phyloP scores from a whole-genome alignment of 2,888 invertebrate genomes.

The Hermaeophaga mercurialis region DNA sequence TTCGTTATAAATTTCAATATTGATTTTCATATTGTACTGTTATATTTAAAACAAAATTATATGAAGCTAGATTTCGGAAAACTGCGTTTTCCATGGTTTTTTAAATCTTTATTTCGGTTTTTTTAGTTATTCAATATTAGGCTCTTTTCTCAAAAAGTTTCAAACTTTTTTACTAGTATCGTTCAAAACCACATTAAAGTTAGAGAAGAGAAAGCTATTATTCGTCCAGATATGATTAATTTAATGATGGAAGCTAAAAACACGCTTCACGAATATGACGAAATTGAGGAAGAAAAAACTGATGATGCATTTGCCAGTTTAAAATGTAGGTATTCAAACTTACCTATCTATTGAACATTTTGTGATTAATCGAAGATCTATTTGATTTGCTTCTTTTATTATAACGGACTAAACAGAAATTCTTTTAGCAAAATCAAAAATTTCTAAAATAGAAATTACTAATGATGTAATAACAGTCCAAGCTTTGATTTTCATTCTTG shows the following conservation, averaged over 20 bases:
- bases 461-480: not conserved
- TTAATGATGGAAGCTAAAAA: conserved; percentile 1
- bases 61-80: no score
- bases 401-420: no score
- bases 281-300: not conserved
- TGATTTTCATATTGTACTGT: no score
- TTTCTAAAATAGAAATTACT: not conserved
- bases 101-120: not conserved
- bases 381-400: no score
- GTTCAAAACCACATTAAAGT: not conserved
- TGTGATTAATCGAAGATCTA: no score
- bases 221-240: conserved; percentile 2
- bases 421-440: not conserved
- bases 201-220: not conserved
- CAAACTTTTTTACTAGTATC: not conserved
- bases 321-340: not conserved
- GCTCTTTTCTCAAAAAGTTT: not conserved
- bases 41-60: no score
- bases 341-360: no score
- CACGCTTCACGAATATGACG: not conserved
- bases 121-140: not conserved
- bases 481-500: not conserved
- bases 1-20: no score
- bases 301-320: no score
- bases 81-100: no score